phyloP scores from a whole-genome alignment of 2,797 vertebrate species.

The Hafferia zeledoni region DNA sequence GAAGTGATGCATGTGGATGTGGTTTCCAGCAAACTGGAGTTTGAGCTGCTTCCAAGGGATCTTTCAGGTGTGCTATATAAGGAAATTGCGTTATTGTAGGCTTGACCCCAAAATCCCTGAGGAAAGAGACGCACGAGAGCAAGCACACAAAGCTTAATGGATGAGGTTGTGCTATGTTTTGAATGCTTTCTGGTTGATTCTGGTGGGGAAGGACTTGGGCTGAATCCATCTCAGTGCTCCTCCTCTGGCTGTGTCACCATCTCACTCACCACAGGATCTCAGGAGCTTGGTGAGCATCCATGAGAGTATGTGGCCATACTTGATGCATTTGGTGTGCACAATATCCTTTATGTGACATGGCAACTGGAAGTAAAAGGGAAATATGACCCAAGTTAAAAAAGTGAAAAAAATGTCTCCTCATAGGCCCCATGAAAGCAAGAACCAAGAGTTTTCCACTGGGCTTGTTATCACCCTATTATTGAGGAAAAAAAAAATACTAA shows the following conservation, averaged over 20 bases:
- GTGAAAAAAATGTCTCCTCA: not conserved
- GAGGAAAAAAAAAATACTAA: not conserved
- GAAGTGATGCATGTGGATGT: rapidly evolving
- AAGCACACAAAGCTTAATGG: not conserved
- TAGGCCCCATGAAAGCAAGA: not conserved
- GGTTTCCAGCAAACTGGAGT: not conserved
- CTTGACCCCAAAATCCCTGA: not conserved
- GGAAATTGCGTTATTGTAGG: not conserved
- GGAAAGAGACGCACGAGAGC: not conserved
- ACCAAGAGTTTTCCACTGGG: not conserved
- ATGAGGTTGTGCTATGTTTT: not conserved
- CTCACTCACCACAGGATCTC: not conserved
- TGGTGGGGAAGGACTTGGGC: not conserved
- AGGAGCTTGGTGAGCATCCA: rapidly evolving
- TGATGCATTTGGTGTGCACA: not conserved
- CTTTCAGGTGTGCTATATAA: not conserved
- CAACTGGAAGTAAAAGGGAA: not conserved
- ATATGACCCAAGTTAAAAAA: not conserved
- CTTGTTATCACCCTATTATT: not conserved
- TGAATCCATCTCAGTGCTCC: not conserved
- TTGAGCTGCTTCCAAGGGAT: not conserved
- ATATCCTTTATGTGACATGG: not conserved
- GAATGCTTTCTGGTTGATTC: not conserved
- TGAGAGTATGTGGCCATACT: rapidly evolving
- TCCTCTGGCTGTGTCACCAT: rapidly evolving